Evolutionary conservation across 2,797 vertebrate genomes (phyloP), one percentile per base, ranked within the genome.

Genomic region (Betta splendens): DNA sequence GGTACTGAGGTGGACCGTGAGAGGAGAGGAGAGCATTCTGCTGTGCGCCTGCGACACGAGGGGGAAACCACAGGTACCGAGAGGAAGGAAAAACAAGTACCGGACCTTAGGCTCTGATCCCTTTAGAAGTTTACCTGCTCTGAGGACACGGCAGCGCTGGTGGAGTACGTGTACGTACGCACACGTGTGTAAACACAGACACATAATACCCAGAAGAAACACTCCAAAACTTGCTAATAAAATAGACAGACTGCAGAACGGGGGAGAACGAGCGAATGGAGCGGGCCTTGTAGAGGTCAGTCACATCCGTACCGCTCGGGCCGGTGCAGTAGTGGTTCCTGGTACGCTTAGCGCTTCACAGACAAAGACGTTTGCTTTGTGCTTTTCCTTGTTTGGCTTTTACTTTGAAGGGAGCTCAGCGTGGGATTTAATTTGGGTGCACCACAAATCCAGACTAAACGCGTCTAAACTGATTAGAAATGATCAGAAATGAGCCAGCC

Each of bases 1-100:
- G 98, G 91, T 99, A 99, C 85, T 99, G 90, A 98, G 74, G 78
- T 43, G 70, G 79, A 69, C 54, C 39, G 80, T 25, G 67, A 78
- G 67, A 45, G 39, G 58, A 32, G 56, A 66, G 49, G 75, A 69
- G 49, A 65, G 59, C 65, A 43, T 67, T 78, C 63, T 72, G 79
- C 72, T 72, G 79, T 58, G 76, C 78, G 53, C 80, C 78, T 61
- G 75, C 73, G n/a, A 66, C 44, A 18, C 22, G 37, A n/a, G n/a
- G 48, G 56, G 71, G 61, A 64, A 64, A 58, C 72, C 28, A 64
- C 69, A 75, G 74, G 76, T 79, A 78, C 77, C 38, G 51, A 69
- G 79, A 71, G 59, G 69, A 71, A 73, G 75, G 62, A 52, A 64
- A 46, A 64, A 63, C 56, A 58, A 57, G 75, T 44, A 75, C 59